Evolutionary conservation across 2,888 invertebrate species (phyloP), one percentile per base, ranked within the genome.

Genomic region (Phyto melanocephala): DNA sequence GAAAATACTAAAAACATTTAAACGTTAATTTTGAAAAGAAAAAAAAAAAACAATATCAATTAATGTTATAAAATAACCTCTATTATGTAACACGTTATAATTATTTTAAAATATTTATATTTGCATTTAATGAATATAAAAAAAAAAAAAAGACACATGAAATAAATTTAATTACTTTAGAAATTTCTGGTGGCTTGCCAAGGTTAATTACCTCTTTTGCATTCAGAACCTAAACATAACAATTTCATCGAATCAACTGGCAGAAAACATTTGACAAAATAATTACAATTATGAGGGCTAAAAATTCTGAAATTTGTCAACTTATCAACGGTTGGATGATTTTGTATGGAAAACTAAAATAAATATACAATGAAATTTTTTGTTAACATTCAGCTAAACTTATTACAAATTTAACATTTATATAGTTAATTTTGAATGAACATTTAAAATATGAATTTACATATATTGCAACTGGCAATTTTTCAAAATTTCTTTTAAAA

Each of bases 161-260:
- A 54, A n/a, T n/a, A n/a, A 63, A 60, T 42, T 65, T 62, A 28
- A 47, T 54, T 67, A 72, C 33, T 63, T 56, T 28, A 42, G 52
- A 56, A 45, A 20, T 74, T 65, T 52, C 37, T 71, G 60, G 54
- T 74, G 68, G 47, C 37, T 58, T 45, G 13, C 17, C 81, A 82
- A 82, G 81, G 81, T 82, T 79, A 79, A 79, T 79, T 78, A 71
- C 45, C 60, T 68, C 54, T 68, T 65, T 15, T 58, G 78, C 75
- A 72, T 52, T 65, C 35, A 72, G 62, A 81, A 71, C 62, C 20
- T 52, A 52, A 13, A 28, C 50, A 63, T n/a, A n/a, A n/a, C n/a
- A 28, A 28, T 28, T 5, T 28, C 28, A 28, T 8, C 4, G 2
- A 24, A 35, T 47, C 17, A 56, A 10, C 10, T 17, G 6, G 15